Conservation (phyloP, 2,888 invertebrate genomes). For the Sceliomorpha sp. region DNA sequence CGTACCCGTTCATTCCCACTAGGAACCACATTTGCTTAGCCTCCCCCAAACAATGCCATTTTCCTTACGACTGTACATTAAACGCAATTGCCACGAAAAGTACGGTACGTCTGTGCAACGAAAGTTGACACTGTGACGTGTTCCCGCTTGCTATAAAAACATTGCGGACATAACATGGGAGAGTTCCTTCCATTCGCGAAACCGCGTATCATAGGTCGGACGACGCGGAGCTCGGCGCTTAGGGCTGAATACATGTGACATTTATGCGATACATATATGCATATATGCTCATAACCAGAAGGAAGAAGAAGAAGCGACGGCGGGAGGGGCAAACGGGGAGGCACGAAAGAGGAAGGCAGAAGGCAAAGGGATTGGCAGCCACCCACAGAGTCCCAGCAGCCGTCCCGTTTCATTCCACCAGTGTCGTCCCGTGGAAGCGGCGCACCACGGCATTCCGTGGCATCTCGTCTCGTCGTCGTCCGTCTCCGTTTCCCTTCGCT, state of each 20-base stretch:
- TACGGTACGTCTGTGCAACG: slow-evolving; percentile 31
- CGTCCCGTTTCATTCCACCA: slow-evolving; percentile 57
- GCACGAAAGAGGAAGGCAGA: slow-evolving; percentile 41
- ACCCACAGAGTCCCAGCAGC: slow-evolving; percentile 63
- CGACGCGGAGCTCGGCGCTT: slow-evolving; percentile 19
- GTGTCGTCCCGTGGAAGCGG: slow-evolving; percentile 23
- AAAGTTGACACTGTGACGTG: slow-evolving; percentile 42
- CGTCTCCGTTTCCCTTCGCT: slow-evolving; percentile 5
- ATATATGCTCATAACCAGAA: slow-evolving; percentile 20
- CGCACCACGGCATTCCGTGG: slow-evolving; percentile 20
- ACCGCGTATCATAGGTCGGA: slow-evolving; percentile 29
- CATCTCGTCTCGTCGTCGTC: slow-evolving; percentile 12
- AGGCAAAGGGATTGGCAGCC: slow-evolving; percentile 60
- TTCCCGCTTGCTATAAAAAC: slow-evolving; percentile 29
- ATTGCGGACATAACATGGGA: background rate
- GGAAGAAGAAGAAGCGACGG: slow-evolving; percentile 35
- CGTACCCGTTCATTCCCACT: too few species aligned
- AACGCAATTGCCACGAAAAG: slow-evolving; percentile 17
- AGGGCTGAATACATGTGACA: slow-evolving; percentile 42
- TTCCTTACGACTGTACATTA: background rate
- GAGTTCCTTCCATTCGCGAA: slow-evolving; percentile 5
- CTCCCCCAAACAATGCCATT: too few species aligned
- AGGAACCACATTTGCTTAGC: too few species aligned
- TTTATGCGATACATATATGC: slow-evolving; percentile 38
- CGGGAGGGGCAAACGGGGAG: slow-evolving; percentile 18